Percentiles rank a stretch among this genome's conserved stretches.
Evolutionary conservation across 2,888 invertebrate genomes (phyloP).

Genomic region (Nomada hirtipes): DNA sequence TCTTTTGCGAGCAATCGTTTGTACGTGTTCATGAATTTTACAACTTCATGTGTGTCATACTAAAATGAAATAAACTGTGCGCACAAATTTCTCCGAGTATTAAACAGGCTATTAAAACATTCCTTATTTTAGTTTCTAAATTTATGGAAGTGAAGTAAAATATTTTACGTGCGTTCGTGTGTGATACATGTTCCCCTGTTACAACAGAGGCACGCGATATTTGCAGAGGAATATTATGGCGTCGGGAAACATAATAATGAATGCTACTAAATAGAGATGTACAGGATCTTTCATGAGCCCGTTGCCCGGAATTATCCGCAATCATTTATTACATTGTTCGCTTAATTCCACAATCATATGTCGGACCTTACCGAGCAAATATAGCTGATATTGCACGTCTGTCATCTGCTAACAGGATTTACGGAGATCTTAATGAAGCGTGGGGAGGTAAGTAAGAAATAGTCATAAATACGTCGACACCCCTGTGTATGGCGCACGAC

Average conservation of each 20-base stretch:
- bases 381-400: slow-evolving; percentile 64
- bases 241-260: background rate
- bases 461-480: slow-evolving; percentile 56
- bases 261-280: slow-evolving; percentile 29
- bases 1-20: no score
- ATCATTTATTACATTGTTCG: slow-evolving; percentile 62
- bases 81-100: no score
- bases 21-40: no score
- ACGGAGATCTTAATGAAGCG: slow-evolving; percentile 68
- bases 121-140: no score
- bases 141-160: no score
- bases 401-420: slow-evolving; percentile 68
- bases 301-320: slow-evolving; percentile 28
- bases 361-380: slow-evolving; percentile 58
- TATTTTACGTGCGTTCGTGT: no score
- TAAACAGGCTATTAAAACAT: no score
- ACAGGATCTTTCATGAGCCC: slow-evolving; percentile 14
- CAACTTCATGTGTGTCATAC: no score
- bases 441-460: slow-evolving; percentile 59
- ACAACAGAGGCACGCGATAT: background rate
- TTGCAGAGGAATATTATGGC: background rate
- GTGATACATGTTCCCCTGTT: no score
- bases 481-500: slow-evolving; percentile 24
- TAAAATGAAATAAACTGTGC: no score
- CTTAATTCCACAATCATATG: slow-evolving; percentile 60